These are phyloP conservation scores for Agrotis puta DNA, from an alignment of 2,888 invertebrate genomes.

Conservation along the genomic window DNA sequence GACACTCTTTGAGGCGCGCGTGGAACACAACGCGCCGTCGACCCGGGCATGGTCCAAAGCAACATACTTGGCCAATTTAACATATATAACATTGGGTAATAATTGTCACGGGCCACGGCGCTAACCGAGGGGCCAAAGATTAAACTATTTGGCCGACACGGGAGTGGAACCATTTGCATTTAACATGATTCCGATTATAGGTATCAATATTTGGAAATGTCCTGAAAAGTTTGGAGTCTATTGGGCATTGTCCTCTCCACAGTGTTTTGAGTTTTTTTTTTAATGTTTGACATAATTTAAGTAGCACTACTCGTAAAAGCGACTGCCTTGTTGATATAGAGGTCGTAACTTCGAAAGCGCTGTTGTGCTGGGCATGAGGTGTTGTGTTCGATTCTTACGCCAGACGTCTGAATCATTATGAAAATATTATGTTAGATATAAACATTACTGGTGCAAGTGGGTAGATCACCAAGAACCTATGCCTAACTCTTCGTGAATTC, in stretches of 20 bases:
- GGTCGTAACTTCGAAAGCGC: too few species aligned
- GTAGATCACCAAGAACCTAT: too few species aligned
- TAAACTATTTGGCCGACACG: constrained; percentile 67
- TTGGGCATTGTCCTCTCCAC: constrained; percentile 5
- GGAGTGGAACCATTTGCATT: constrained; percentile 50
- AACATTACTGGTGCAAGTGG: too few species aligned
- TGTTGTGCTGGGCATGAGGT: too few species aligned
- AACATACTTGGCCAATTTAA: constrained; percentile 49
- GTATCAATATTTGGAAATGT: constrained; percentile 24
- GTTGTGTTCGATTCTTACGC: too few species aligned
- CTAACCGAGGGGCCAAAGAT: constrained; percentile 61
- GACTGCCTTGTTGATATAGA: background rate
- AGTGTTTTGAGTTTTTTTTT: background rate
- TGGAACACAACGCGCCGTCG: too few species aligned
- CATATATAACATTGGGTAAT: constrained; percentile 45
- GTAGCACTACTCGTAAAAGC: background rate
- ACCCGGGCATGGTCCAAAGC: too few species aligned
- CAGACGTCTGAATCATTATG: too few species aligned
- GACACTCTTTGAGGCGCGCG: too few species aligned
- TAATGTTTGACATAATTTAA: background rate
- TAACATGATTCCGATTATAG: constrained; percentile 44
- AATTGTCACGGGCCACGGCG: constrained; percentile 49
- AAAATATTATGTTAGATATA: too few species aligned
- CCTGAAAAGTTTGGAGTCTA: background rate
- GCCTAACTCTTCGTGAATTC: too few species aligned